Percentiles rank a stretch among this genome's conserved stretches.
phyloP scores from a whole-genome alignment of 2,113 vertebrate species.

The Echinops telfairi region DNA sequence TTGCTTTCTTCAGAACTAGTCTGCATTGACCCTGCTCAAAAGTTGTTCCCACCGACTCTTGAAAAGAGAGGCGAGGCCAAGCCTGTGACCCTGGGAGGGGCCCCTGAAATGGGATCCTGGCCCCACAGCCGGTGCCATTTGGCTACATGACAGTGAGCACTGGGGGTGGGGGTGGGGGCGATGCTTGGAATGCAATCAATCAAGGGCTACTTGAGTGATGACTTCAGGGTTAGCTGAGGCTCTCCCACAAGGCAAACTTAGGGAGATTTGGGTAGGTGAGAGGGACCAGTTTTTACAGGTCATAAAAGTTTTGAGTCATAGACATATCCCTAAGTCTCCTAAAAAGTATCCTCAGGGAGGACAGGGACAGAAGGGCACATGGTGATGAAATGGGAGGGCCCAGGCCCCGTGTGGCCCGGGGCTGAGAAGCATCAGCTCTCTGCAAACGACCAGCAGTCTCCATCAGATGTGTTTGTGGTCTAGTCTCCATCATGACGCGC shows the following conservation, averaged over 20 bases:
- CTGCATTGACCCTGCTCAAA: background rate
- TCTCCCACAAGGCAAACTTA: background rate
- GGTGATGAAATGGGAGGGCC: background rate
- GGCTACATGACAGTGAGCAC: accelerated
- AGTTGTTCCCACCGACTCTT: background rate
- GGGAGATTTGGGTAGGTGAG: background rate
- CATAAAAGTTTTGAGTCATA: background rate
- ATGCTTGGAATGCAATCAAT: background rate
- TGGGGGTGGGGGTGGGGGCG: accelerated
- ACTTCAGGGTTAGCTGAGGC: accelerated
- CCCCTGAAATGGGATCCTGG: background rate
- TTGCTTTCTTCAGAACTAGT: background rate
- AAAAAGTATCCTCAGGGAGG: background rate
- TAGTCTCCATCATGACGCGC: accelerated
- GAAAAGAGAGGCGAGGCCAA: background rate
- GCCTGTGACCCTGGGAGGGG: background rate
- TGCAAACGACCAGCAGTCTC: background rate
- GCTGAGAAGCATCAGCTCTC: accelerated
- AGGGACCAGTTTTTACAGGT: background rate
- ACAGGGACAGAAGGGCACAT: background rate
- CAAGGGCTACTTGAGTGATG: accelerated
- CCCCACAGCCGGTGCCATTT: background rate
- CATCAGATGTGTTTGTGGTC: background rate
- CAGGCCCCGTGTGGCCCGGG: background rate
- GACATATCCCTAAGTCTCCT: background rate